Evolutionary conservation across 2,797 vertebrate genomes (phyloP), one percentile per base, ranked within the genome.

Genomic region (Gouania willdenowi): DNA sequence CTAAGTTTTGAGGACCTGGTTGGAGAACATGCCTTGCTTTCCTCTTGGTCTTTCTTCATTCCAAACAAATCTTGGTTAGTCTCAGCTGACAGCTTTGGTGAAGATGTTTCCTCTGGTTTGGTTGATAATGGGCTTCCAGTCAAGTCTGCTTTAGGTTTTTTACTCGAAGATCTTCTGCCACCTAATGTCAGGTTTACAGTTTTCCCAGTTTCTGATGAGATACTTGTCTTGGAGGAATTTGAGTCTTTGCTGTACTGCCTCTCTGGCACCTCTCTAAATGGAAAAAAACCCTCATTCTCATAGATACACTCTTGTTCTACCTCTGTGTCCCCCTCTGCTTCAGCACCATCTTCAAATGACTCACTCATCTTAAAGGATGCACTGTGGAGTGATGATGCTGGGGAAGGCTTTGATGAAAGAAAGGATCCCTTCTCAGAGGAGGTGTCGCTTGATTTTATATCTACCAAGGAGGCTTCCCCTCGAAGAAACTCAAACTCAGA

Each of bases 241-340:
- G 83, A 81, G 39, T 87, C 83, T 26, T 85, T 90, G 35, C 90
- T 93, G 45, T 85, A 91, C 55, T 95, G 92, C 44, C 90, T 89
- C 66, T 86, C 88, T 40, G 89, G 89, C 4, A 82, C 63, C 31
- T 86, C 52, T 10, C 75, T 84, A 2, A 88, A 92, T 3, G 89
- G 85, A 26, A 84, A 87, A 81, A 98, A 97, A n/a, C 93, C 91
- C 20, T 99, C 95, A 0, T 99, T 99, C 85, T 99, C 96, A 44
- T 97, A 98, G 68, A 98, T 95, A n/a, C 91, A 95, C 77, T 98
- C 94, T 32, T 94, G 80, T 16, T 83, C 82, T 16, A 8, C 72
- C 26, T 78, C 71, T 1, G 17, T 57, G 15, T 71, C 76, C 5
- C 43, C 71, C 10, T 83, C 82, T 12, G 61, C 79, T 26, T 84